Evolutionary conservation across 2,113 vertebrate species (phyloP), one percentile per base, ranked within the genome.

Genomic region (Clarias magur): DNA sequence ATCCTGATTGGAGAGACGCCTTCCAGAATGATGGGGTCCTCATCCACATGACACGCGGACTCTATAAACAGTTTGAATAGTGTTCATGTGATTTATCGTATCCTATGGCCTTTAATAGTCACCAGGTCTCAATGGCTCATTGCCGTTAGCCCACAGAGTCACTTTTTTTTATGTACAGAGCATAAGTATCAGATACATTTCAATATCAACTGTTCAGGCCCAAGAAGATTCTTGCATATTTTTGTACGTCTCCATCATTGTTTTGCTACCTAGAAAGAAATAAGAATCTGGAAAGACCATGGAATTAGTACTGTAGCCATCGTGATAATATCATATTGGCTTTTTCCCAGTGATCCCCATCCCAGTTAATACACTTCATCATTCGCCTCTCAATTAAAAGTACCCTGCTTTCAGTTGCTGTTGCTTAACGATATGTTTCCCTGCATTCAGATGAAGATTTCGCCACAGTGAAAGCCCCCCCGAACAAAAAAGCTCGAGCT

Each of bases 361-460:
- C 6, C 6, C 42, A 42, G 42, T 42, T 27, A 68, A 68, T 67
- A 67, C 65, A 67, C 12, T 27, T n/a, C 3, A 15, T 13, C n/a
- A 27, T 23, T 67, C 11, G 12, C 3, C 11, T 67, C 2, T 67
- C 3, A 5, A n/a, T 67, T 17, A 70, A 42, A 27, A 42, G 34
- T 73, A 0, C 25, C 48, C 19, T 62, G 63, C 19, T 30, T 82
- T 73, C 17, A 80, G 21, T 11, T 72, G 30, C 13, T 16, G 15
- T 48, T 42, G 30, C 23, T 48, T 84, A 48, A 57, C 23, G 1
- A 10, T 38, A 23, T 9, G 19, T n/a, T 23, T 23, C 1, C 88
- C 5, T 90, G 30, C 85, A 42, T 78, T 87, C 88, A 96, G 96
- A 97, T 93, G 97, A 97, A 78, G 98, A 99, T 90, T 99, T 99